Base-by-base conservation (phyloP, 2,888 invertebrate species). In the Sarcophaga subvicina region DNA sequence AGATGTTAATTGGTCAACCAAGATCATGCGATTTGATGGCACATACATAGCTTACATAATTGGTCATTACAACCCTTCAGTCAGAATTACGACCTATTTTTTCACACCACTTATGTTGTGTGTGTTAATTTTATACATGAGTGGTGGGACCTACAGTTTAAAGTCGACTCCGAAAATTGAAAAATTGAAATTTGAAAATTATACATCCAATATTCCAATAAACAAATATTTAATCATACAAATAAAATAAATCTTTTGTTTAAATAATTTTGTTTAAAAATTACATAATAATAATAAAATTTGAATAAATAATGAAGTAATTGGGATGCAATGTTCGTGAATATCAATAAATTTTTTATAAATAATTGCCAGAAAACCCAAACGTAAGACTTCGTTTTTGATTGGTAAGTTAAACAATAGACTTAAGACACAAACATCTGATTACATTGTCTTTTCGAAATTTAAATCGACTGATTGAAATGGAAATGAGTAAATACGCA, bases 101-200 rank as follows among this genome's bases (percentile, higher is more conserved):
- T 1, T 22, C 22, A n/a, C n/a, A n/a, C n/a, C n/a, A n/a, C n/a
- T n/a, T n/a, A n/a, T n/a, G n/a, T n/a, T n/a, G n/a, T n/a, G n/a
- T 22, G 22, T 22, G 22, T 22, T 22, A 22, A 22, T 22, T 22
- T 22, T 22, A 22, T 22, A 22, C 22, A 22, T 1, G 22, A 22
- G 22, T 22, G 22, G 1, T 22, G 22, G 20, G 20, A 20, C 20
- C 20, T 20, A 20, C 20, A 20, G 20, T 22, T 22, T 22, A 22
- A 22, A 22, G 22, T 22, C 1, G 22, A 22, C 22, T 22, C 22
- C 22, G 22, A 22, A 22, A n/a, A n/a, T n/a, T n/a, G n/a, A n/a
- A n/a, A n/a, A n/a, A n/a, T n/a, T n/a, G n/a, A n/a, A n/a, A 75
- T 80, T 10, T 25, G 10, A 78, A 80, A 84, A 75, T 80, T 76